Conservation (phyloP, 2,888 invertebrate genomes). For the Empis stercorea region DNA sequence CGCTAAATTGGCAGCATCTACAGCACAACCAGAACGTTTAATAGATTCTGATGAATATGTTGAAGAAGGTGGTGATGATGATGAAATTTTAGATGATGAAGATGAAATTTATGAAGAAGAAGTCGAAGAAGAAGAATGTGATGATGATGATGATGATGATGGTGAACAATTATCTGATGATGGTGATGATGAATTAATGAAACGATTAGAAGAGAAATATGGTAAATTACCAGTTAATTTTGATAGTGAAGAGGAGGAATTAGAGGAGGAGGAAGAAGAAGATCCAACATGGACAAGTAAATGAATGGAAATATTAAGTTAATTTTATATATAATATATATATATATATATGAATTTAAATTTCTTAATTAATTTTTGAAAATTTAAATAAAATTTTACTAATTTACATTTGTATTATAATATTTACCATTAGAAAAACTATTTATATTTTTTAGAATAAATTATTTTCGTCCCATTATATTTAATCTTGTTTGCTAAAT, state of each 20-base stretch:
- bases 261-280: constrained; percentile 32
- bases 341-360: too few relatives aligned
- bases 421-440: too few relatives aligned
- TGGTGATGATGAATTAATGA: constrained; percentile 56
- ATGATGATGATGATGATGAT: constrained; percentile 40
- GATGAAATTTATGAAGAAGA: constrained; percentile 32
- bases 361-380: too few relatives aligned
- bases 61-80: constrained; percentile 13
- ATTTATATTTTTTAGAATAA: too few relatives aligned
- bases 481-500: too few relatives aligned
- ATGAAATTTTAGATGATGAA: constrained; percentile 28
- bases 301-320: background rate
- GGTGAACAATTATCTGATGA: constrained; percentile 47
- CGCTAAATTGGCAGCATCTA: too few relatives aligned
- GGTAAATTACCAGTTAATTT: constrained; percentile 48
- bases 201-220: constrained; percentile 58
- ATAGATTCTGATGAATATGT: background rate
- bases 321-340: too few relatives aligned
- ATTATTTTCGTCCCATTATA: too few relatives aligned
- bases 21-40: background rate
- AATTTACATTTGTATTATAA: too few relatives aligned
- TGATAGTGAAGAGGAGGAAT: constrained; percentile 40
- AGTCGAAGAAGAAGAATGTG: constrained; percentile 33
- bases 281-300: constrained; percentile 37
- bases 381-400: too few relatives aligned